Conservation (phyloP, 2,113 vertebrate species). For the Cranoglanis bouderius region DNA sequence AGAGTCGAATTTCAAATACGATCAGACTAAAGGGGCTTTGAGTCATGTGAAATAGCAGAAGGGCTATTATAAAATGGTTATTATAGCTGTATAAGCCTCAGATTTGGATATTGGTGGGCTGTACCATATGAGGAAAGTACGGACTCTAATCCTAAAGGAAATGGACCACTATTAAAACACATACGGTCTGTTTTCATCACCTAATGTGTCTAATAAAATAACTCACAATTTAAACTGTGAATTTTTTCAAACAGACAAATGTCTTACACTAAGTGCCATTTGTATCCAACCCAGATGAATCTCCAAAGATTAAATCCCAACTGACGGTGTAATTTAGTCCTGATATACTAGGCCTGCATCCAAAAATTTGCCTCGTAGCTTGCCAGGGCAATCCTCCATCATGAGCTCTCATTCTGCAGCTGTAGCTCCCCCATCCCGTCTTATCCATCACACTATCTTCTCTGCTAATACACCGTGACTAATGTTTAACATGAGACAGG, state of each 20-base stretch:
- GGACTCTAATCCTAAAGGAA: not conserved
- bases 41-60: conserved; percentile 6
- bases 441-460: conserved; percentile 18
- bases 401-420: conserved; percentile 9
- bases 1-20: conserved; percentile 30
- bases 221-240: not conserved
- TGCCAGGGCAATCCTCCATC: not conserved
- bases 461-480: conserved; percentile 13
- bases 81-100: not conserved
- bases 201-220: conserved; percentile 7
- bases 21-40: not conserved
- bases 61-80: not conserved
- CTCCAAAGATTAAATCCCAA: not conserved
- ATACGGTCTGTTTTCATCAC: not conserved
- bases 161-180: not conserved
- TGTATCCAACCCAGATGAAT: not conserved
- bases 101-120: not conserved
- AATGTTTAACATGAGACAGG: conserved; percentile 41
- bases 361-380: not conserved
- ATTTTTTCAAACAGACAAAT: not conserved
- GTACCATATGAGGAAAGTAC: not conserved
- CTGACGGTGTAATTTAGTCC: conserved; percentile 17
- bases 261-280: conserved; percentile 7
- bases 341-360: conserved; percentile 1
- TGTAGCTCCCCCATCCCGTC: not conserved